phyloP scores from a whole-genome alignment of 1,140 invertebrate genomes.

The Odontomachus brunneus region DNA sequence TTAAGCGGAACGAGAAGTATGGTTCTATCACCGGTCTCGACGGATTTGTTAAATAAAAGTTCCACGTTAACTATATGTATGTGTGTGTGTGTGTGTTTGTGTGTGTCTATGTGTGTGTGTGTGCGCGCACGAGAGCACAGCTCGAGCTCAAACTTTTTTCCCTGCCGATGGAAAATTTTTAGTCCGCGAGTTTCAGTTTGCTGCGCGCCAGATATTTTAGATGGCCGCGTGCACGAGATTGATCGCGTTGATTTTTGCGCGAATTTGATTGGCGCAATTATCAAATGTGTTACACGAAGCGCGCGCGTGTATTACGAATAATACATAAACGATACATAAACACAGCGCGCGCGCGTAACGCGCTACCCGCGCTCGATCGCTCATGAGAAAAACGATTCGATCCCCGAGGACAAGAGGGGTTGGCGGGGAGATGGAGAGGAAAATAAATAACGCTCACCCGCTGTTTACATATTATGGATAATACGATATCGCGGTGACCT shows the following conservation, averaged over 20 bases:
- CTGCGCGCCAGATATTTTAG: slow-evolving; percentile 18
- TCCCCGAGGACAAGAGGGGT: too few species aligned
- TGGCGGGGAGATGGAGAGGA: too few species aligned
- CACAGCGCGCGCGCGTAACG: too few species aligned
- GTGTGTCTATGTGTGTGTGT: too few species aligned
- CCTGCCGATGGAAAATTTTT: not conserved
- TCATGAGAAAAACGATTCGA: slow-evolving; percentile 10
- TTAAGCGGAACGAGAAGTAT: slow-evolving; percentile 25
- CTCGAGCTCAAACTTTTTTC: slow-evolving; percentile 26
- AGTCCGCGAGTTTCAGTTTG: slow-evolving; percentile 15
- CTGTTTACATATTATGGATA: slow-evolving; percentile 34
- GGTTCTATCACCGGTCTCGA: not conserved
- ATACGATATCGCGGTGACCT: slow-evolving; percentile 20
- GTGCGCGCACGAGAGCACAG: not conserved
- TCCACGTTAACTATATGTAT: slow-evolving; percentile 1
- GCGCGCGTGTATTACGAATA: slow-evolving; percentile 4
- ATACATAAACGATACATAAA: too few species aligned
- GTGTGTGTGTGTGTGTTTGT: too few species aligned
- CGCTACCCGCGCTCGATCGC: slow-evolving; percentile 1
- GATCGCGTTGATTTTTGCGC: not conserved
- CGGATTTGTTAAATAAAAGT: slow-evolving; percentile 50
- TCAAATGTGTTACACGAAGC: slow-evolving; percentile 18
- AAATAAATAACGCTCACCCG: slow-evolving; percentile 30
- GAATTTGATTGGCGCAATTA: slow-evolving; percentile 35
- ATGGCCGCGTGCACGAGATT: not conserved